A percentile compares a stretch with the other conserved stretches of the same genome.
Evolutionary conservation across 2,113 vertebrate genomes (phyloP).

Genomic region (Nothoprocta perdicaria): DNA sequence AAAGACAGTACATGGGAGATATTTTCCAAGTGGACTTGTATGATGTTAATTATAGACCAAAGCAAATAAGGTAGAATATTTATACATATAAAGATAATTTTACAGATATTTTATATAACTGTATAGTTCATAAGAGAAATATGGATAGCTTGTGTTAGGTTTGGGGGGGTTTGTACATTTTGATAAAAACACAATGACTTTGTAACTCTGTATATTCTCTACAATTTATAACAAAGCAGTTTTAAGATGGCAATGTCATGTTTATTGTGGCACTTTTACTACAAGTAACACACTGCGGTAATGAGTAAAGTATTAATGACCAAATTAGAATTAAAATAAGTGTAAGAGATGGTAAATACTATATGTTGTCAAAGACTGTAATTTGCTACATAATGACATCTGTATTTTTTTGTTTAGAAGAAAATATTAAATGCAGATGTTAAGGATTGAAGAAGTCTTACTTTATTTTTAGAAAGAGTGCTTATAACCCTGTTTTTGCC

Average conservation of each 20-base stretch:
- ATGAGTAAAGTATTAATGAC: conserved; percentile 76
- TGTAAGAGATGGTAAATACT: conserved; percentile 75
- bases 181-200: conserved; percentile 79
- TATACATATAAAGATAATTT: conserved; percentile 85
- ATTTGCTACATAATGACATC: conserved; percentile 78
- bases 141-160: conserved; percentile 80
- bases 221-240: conserved; percentile 84
- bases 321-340: conserved; percentile 77
- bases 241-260: conserved; percentile 80
- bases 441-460: conserved; percentile 79
- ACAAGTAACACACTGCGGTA: conserved; percentile 75
- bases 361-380: conserved; percentile 77
- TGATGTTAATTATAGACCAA: conserved; percentile 82
- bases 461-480: conserved; percentile 82
- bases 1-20: conserved; percentile 61
- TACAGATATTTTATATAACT: conserved; percentile 85
- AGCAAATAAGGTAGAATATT: conserved; percentile 85
- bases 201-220: conserved; percentile 84
- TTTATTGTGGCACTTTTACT: conserved; percentile 80
- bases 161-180: conserved; percentile 83
- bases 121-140: conserved; percentile 78
- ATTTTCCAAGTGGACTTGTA: conserved; percentile 78
- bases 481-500: conserved; percentile 78
- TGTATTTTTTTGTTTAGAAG: conserved; percentile 82
- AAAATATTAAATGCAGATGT: conserved; percentile 84